A percentile compares a stretch with the other conserved stretches of the same genome.
phyloP scores from a whole-genome alignment of 2,888 invertebrate species.

The Troides helena region DNA sequence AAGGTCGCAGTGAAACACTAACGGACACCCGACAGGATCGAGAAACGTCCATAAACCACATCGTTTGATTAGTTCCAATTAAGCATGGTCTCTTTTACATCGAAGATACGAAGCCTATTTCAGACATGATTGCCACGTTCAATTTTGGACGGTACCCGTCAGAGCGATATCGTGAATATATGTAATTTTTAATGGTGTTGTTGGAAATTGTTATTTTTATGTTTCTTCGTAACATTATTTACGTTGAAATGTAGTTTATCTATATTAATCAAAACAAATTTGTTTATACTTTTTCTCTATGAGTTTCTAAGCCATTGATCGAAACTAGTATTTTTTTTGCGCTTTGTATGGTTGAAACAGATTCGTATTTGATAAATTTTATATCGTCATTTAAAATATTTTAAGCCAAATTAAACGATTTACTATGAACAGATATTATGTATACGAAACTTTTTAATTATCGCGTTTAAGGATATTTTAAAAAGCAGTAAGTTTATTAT shows the following conservation, averaged over 20 bases:
- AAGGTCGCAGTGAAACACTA: slow-evolving; percentile 50
- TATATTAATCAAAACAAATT: too few relatives aligned
- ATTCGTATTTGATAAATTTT: too few relatives aligned
- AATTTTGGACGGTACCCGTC: slow-evolving; percentile 42
- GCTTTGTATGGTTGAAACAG: too few relatives aligned
- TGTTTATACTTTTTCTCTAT: too few relatives aligned
- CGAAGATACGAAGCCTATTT: slow-evolving; percentile 45
- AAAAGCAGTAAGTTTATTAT: too few relatives aligned
- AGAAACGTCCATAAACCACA: slow-evolving; percentile 66
- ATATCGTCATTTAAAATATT: too few relatives aligned
- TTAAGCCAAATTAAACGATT: too few relatives aligned
- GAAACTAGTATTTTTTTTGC: too few relatives aligned
- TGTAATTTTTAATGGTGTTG: slow-evolving; percentile 8
- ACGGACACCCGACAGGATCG: slow-evolving; percentile 44
- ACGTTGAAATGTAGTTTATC: neutral
- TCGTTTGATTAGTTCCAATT: slow-evolving; percentile 76
- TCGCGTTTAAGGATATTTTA: too few relatives aligned
- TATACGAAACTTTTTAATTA: too few relatives aligned
- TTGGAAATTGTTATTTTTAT: slow-evolving; percentile 2
- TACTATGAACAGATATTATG: too few relatives aligned
- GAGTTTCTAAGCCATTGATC: too few relatives aligned
- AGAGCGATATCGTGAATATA: neutral
- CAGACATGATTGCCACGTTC: slow-evolving; percentile 49
- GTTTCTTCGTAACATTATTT: neutral
- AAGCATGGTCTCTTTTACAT: slow-evolving; percentile 64